Percentiles rank a stretch among this genome's conserved stretches.
phyloP scores from a whole-genome alignment of 2,797 vertebrate genomes.

The Hylomyscus alleni region DNA sequence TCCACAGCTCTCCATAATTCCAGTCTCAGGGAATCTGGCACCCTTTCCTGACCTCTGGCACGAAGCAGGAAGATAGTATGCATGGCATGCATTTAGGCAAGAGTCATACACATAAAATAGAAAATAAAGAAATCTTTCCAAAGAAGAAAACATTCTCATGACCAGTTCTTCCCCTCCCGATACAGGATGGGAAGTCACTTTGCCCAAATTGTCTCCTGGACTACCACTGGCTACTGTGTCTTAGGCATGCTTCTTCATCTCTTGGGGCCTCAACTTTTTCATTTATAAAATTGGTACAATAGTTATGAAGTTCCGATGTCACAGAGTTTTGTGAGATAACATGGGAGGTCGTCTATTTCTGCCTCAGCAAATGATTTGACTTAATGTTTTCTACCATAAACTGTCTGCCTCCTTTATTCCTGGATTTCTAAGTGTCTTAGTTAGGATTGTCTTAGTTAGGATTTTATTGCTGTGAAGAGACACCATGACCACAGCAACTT shows the following conservation, averaged over 20 bases:
- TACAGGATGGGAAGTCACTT: background rate
- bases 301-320: background rate
- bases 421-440: constrained; percentile 1
- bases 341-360: background rate
- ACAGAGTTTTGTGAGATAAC: constrained; percentile 14
- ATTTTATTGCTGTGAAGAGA: background rate
- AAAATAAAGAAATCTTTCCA: background rate
- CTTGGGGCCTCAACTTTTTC: background rate
- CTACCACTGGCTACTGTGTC: accelerated
- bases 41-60: background rate
- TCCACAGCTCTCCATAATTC: background rate
- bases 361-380: constrained; percentile 1
- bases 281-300: background rate
- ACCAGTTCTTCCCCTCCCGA: background rate
- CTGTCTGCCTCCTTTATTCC: background rate
- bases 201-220: background rate
- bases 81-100: background rate
- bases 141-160: background rate
- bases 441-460: background rate
- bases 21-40: background rate
- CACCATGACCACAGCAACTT: background rate
- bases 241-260: background rate
- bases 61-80: background rate
- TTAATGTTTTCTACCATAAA: constrained; percentile 3
- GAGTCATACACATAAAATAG: background rate